phyloP scores from a whole-genome alignment of 1,140 invertebrate genomes.

The Macrocentrus cingulum region DNA sequence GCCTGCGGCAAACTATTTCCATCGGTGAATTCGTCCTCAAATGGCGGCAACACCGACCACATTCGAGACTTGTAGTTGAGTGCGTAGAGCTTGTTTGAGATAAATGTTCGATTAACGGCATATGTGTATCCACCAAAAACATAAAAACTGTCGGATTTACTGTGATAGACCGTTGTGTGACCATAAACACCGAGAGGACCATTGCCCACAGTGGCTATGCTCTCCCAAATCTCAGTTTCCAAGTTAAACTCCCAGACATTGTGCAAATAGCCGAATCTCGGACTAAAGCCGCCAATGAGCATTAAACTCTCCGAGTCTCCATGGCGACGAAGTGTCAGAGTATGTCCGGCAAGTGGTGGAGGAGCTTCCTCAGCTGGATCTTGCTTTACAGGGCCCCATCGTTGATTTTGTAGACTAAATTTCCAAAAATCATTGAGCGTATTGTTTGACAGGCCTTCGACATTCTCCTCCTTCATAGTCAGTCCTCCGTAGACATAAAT shows the following conservation, averaged over 20 bases:
- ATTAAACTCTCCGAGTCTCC: constrained; percentile 76
- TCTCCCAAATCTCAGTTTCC: constrained; percentile 71
- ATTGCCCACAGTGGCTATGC: constrained; percentile 69
- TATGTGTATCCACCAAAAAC: constrained; percentile 87
- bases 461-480: constrained; percentile 58
- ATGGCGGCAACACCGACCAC: constrained; percentile 78
- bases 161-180: constrained; percentile 86
- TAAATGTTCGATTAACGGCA: constrained; percentile 68
- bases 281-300: constrained; percentile 86
- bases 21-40: constrained; percentile 64
- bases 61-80: constrained; percentile 73
- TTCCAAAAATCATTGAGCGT: constrained; percentile 89
- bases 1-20: constrained; percentile 63
- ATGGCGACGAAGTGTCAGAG: constrained; percentile 76
- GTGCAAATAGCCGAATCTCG: constrained; percentile 74
- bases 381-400: constrained; percentile 73
- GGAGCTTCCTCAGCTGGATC: constrained; percentile 55
- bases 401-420: constrained; percentile 83
- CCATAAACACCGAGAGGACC: constrained; percentile 84
- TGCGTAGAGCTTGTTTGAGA: constrained; percentile 76
- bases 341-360: constrained; percentile 82
- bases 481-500: constrained; percentile 92
- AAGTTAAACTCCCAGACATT: constrained; percentile 83
- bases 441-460: constrained; percentile 63
- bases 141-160: constrained; percentile 79